Conservation (phyloP, 2,113 vertebrate genomes). For the Condylura cristata region DNA sequence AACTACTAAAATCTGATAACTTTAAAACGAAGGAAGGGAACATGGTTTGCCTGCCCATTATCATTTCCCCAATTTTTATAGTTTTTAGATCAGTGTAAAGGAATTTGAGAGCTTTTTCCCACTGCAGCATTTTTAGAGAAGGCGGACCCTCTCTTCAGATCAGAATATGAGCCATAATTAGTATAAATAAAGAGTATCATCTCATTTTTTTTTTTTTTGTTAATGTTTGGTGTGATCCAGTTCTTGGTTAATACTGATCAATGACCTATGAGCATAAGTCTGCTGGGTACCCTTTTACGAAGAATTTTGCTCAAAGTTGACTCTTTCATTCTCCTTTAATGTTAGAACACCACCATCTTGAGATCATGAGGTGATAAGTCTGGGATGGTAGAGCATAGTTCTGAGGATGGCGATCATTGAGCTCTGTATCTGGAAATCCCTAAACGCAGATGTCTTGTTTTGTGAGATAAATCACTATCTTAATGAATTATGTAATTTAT, state of each 20-base stretch:
- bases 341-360: background rate
- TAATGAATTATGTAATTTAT: background rate
- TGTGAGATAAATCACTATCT: background rate
- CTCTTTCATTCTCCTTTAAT: background rate
- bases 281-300: background rate
- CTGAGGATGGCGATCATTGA: background rate
- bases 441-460: background rate
- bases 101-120: background rate
- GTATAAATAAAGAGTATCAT: background rate
- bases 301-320: background rate
- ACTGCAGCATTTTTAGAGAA: slow-evolving; percentile 8
- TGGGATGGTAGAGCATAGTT: background rate
- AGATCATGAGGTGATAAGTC: background rate
- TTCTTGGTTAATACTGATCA: background rate
- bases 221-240: background rate
- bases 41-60: background rate
- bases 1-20: background rate
- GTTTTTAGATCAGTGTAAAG: background rate
- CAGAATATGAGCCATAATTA: background rate
- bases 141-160: background rate
- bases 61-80: background rate
- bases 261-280: background rate
- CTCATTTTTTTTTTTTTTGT: background rate
- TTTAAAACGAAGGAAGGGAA: background rate
- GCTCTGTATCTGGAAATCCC: background rate